Base-by-base conservation (phyloP, 2,888 invertebrate genomes). In the Iphiclides podalirius region DNA sequence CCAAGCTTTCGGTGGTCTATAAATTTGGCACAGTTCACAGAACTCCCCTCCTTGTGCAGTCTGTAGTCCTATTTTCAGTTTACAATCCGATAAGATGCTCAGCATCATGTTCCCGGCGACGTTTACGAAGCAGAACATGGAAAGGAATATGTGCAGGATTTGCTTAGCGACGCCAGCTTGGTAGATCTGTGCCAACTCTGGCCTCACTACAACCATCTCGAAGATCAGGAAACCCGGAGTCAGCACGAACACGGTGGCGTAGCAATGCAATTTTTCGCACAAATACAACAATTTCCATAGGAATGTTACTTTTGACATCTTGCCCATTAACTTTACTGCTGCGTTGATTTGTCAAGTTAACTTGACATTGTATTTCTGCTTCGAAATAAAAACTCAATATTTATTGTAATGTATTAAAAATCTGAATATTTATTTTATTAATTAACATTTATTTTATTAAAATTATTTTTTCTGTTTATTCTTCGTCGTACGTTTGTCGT, bases 1-100 rank as follows among this genome's bases (percentile, higher is more conserved):
- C 92, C 95, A 96, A 1, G 96, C 92, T 31, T 95, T 90, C 1
- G 93, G 93, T 0, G 95, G 95, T 2, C 91, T 90, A 2, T 91
- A 48, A 11, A 90, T 79, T 62, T 94, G 93, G 73, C 98, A 98
- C 0, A 80, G 68, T 0, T 91, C 75, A 74, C 98, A 98, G 67
- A 93, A 93, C 48, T 89, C 57, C 1, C 66, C 67, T 3, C 66
- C 53, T 1, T 23, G 41, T 67, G 66, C 12, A 15, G 23, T 94
- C 4, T 28, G 23, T 1, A 50, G 39, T 20, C 17, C 1, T 14
- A 15, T 50, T 13, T 55, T 69, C 17, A 72, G 31, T 6, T 52
- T 67, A 0, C 88, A 67, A 33, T 78, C 69, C 1, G 64, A 71
- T 0, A 70, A 20, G 12, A 77, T 63, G 26, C 71, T 65, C 56